These are phyloP conservation scores for Dermolepida albohirtum DNA, from an alignment of 2,888 invertebrate genomes.

Conservation along the genomic window DNA sequence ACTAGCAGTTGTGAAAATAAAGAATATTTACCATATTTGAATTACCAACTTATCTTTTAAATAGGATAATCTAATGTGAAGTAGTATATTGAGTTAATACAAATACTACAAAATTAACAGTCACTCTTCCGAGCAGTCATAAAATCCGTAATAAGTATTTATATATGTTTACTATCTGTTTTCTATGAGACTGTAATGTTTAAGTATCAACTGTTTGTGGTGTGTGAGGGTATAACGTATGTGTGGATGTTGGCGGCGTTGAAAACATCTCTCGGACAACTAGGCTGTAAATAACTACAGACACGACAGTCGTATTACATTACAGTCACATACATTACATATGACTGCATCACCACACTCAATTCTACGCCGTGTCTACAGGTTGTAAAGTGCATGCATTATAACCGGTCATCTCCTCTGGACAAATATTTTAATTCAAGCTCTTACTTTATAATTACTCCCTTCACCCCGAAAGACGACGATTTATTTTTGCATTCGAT, in stretches of 20 bases:
- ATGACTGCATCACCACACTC: conserved; percentile 20
- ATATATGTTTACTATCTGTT: too few species aligned
- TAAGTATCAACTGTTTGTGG: neutral
- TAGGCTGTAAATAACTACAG: conserved; percentile 36
- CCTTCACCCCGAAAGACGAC: too few species aligned
- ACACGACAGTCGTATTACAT: conserved; percentile 41
- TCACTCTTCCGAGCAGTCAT: too few species aligned
- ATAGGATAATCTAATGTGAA: too few species aligned
- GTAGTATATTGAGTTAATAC: too few species aligned
- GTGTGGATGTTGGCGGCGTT: conserved; percentile 26
- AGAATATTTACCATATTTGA: too few species aligned
- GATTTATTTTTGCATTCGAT: too few species aligned
- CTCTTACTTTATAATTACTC: neutral
- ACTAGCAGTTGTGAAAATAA: too few species aligned
- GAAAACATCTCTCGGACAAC: conserved; percentile 26
- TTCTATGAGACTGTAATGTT: neutral
- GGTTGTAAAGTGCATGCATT: conserved; percentile 32
- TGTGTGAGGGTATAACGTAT: neutral
- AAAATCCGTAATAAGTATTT: too few species aligned
- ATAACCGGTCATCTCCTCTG: conserved; percentile 11
- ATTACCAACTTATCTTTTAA: too few species aligned
- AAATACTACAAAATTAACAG: too few species aligned
- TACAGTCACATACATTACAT: conserved; percentile 39
- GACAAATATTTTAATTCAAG: conserved; percentile 24
- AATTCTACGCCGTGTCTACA: conserved; percentile 32